Conservation (phyloP, 2,113 vertebrate species). For the Gavialis gangeticus region DNA sequence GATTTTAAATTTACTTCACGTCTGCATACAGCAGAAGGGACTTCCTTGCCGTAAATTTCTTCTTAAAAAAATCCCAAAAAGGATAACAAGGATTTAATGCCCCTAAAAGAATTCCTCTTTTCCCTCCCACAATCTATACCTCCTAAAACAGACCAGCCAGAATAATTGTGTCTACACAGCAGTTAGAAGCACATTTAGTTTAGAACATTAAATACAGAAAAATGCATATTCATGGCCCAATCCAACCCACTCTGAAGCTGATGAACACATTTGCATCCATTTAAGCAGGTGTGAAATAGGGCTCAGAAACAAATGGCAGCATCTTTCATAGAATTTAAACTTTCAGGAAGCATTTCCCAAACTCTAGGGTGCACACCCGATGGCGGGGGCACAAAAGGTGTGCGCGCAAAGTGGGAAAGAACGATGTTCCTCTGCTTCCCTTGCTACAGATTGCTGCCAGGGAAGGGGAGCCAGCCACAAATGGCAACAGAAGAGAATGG, state of each 20-base stretch:
- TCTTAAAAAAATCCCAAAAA: not conserved
- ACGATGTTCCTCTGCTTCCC: no score
- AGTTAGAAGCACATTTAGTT: not conserved
- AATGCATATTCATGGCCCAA: not conserved
- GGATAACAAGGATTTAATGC: no score
- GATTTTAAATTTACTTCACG: not conserved
- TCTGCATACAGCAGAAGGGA: not conserved
- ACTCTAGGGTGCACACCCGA: no score
- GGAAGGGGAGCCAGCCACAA: no score
- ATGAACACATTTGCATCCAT: not conserved
- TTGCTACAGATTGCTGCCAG: no score
- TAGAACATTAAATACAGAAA: not conserved
- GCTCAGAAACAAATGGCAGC: not conserved
- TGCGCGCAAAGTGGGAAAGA: no score
- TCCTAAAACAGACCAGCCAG: not conserved
- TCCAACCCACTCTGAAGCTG: not conserved
- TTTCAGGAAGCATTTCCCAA: no score
- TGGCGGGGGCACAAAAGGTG: no score
- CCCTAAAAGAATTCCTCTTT: not conserved
- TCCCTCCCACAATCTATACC: not conserved
- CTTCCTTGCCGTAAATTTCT: not conserved
- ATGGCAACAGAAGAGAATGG: no score
- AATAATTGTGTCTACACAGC: not conserved
- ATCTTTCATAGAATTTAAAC: not conserved
- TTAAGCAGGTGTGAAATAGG: not conserved